Evolutionary conservation across 2,888 invertebrate species (phyloP).

Genomic region (Diarsia mendica): DNA sequence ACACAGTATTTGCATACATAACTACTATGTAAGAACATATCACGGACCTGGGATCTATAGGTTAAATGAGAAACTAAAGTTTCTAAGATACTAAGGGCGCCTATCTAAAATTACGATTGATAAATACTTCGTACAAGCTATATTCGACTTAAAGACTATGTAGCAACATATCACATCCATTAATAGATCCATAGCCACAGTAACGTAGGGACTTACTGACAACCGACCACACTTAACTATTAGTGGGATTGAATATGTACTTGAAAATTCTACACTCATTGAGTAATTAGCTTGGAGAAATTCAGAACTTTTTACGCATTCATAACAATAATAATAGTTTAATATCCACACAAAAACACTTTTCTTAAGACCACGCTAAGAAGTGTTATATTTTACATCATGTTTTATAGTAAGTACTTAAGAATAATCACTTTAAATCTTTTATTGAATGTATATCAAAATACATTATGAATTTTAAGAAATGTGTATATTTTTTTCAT

Average conservation of each 20-base stretch:
- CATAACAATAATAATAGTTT: conserved; percentile 59
- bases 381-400: conserved; percentile 60
- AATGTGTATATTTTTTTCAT: conserved; percentile 34
- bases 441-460: conserved; percentile 39
- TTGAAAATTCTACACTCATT: conserved; percentile 71
- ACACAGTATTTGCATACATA: conserved; percentile 72
- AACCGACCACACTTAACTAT: conserved; percentile 62
- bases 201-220: conserved; percentile 69
- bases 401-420: conserved; percentile 66
- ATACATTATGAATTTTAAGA: conserved; percentile 30
- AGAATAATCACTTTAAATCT: conserved; percentile 49
- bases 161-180: conserved; percentile 89
- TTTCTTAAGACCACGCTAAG: conserved; percentile 53
- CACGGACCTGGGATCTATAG: conserved; percentile 77
- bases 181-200: conserved; percentile 84
- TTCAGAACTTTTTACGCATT: conserved; percentile 64
- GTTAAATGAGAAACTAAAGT: conserved; percentile 81
- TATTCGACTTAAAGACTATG: conserved; percentile 82
- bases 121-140: conserved; percentile 88
- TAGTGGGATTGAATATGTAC: conserved; percentile 66
- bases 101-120: conserved; percentile 87
- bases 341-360: conserved; percentile 63
- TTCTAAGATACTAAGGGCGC: conserved; percentile 83
- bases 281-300: conserved; percentile 63
- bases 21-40: conserved; percentile 74